Evolutionary conservation across 1,140 invertebrate genomes (phyloP), one percentile per base, ranked within the genome.

Genomic region (Zeugodacus cucurbitae): DNA sequence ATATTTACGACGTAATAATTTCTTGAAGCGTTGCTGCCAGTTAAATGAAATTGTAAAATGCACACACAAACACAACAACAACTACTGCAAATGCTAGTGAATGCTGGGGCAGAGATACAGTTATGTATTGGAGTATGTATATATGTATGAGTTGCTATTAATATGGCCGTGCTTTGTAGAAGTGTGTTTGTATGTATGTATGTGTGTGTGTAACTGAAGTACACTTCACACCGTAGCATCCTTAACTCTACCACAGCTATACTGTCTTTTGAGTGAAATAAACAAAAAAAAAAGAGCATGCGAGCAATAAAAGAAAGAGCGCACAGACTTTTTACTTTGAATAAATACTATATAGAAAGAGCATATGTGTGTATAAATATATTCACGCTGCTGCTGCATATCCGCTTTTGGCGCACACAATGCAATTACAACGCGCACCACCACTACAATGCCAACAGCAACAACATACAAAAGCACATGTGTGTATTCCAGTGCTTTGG

Each of bases 1-100:
- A 82, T 82, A 82, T 82, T 82, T 82, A 82, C 74, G 74, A 82
- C 10, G 74, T 82, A 82, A 82, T 82, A 82, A 82, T 82, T 82
- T 82, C 74, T 82, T 82, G 41, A 82, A 48, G 74, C 74, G 26
- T 10, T 82, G 74, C 74, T 82, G 41, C 22, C 10, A 82, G 37
- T 54, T 82, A 82, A 82, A 82, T 82, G 74, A 82, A 82, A 82
- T 82, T 82, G 74, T 82, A 48, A 82, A 82, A 82, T 54, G 34
- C 74, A 48, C 34, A 37, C 74, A 82, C 7, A n/a, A n/a, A n/a
- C n/a, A n/a, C n/a, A n/a, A 70, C 34, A 74, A 41, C 59, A 26
- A 32, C 34, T 8, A 74, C 41, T 17, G 67, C 34, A n/a, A 74
- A 74, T 17, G 67, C 32, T 4, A 74, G 67, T 74, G 67, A 37